Base-by-base conservation (phyloP, 92 coral and sea anemone genomes). In the Siderastrea siderea region DNA sequence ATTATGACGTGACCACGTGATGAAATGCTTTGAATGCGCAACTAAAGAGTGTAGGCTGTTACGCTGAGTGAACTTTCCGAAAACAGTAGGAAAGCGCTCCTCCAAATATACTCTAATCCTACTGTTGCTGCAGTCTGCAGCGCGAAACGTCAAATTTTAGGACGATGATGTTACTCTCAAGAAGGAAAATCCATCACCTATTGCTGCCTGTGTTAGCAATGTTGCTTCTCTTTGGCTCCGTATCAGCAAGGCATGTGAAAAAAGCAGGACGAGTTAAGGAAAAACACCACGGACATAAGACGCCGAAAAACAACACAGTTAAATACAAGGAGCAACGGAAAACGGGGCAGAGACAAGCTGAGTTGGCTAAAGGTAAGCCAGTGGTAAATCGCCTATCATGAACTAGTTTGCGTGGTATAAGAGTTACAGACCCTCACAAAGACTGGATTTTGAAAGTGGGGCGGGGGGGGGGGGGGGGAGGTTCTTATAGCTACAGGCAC, bases 1-100 rank as follows among this genome's bases (percentile, higher is more conserved):
- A 51, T 26, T 81, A 53, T 81, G 86, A 81, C 86, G 86, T 46
- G 19, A 52, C 45, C 9, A 68, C 43, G 49, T 65, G 77, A 69
- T 45, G 77, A 69, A 68, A 81, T 68, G 75, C 14, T 19, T 7
- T 7, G 14, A 26, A 13, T 17, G 51, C 46, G 54, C 47, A 7
- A 17, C 48, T 44, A n/a, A 44, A 53, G 46, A 43, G 46, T 4
- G 44, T 49, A 14, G 49, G 46, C 44, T n/a, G 15, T 12, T 8
- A 3, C 15, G 17, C 6, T 58, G 38, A 45, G 15, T 6, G 15
- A 17, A 6, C 47, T 16, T 52, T 38, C 59, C n/a, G 15, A 47
- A 52, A 52, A 53, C 38, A 74, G 52, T 48, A 19, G 17, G 78
- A 52, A 26, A 74, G 15, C 45, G 10, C 15, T 74, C 44, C 47